Evolutionary conservation across 2,888 invertebrate species (phyloP).

Genomic region (Thera obeliscata): DNA sequence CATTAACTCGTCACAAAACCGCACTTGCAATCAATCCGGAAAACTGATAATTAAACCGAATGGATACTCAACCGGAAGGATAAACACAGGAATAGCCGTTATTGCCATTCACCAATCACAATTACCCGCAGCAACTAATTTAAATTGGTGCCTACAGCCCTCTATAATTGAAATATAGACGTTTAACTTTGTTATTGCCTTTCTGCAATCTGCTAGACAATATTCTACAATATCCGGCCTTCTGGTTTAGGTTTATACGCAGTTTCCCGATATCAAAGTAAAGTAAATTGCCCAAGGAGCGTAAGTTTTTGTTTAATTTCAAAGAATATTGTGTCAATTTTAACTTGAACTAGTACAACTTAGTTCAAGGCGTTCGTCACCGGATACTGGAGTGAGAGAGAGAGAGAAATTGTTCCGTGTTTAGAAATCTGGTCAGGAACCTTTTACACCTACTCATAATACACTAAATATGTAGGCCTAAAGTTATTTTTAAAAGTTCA

Average conservation of each 20-base stretch:
- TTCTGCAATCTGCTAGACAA: slow-evolving; percentile 11
- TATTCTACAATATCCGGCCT: not conserved
- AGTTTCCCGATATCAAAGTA: not conserved
- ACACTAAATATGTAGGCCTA: too few relatives aligned
- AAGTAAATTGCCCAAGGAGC: not conserved
- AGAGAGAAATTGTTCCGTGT: too few relatives aligned
- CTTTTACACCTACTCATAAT: too few relatives aligned
- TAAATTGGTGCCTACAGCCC: slow-evolving; percentile 13
- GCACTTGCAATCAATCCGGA: slow-evolving; percentile 9
- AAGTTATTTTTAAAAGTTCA: too few relatives aligned
- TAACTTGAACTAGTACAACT: too few relatives aligned
- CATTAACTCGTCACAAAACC: slow-evolving; percentile 7
- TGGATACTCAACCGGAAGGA: slow-evolving; percentile 10
- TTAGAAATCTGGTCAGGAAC: too few relatives aligned
- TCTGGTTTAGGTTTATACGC: not conserved
- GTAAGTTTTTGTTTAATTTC: too few relatives aligned
- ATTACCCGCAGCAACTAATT: slow-evolving; percentile 29
- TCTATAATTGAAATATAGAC: slow-evolving; percentile 24
- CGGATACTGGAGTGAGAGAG: too few relatives aligned
- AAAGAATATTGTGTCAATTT: too few relatives aligned
- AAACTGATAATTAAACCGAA: slow-evolving; percentile 15
- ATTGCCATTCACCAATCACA: slow-evolving; percentile 27
- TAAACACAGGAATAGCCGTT: slow-evolving; percentile 17
- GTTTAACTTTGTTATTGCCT: slow-evolving; percentile 20
- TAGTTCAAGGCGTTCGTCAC: too few relatives aligned